Conservation (phyloP, 2,113 vertebrate genomes). For the Cyprinodon brontotheroides region DNA sequence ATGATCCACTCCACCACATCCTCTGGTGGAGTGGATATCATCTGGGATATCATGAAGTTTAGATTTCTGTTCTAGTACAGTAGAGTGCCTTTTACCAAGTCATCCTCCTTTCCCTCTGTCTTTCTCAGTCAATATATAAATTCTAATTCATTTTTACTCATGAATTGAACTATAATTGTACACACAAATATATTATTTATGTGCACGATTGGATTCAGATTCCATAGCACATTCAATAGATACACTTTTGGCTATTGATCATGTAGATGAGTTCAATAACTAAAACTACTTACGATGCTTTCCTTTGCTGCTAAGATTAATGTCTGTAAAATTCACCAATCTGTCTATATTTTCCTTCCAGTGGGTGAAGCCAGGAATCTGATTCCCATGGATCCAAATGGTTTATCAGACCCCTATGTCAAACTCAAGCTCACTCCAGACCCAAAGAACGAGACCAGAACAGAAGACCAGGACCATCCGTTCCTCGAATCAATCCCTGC, state of each 20-base stretch:
- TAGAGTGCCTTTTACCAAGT: constrained; percentile 23
- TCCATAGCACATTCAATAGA: too few species aligned
- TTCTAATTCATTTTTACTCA: too few species aligned
- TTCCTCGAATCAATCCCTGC: constrained; percentile 91
- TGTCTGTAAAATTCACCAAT: neutral
- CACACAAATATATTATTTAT: too few species aligned
- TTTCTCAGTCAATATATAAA: constrained; percentile 8
- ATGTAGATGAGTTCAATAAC: too few species aligned
- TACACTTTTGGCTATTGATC: too few species aligned
- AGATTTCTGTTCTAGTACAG: constrained; percentile 17
- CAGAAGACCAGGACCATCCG: constrained; percentile 97
- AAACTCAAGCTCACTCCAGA: constrained; percentile 98
- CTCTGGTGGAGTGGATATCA: too few species aligned
- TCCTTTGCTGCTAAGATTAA: too few species aligned
- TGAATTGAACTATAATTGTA: too few species aligned
- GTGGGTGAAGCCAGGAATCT: constrained; percentile 95
- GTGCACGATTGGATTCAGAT: too few species aligned
- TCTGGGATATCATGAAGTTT: neutral
- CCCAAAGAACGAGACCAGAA: constrained; percentile 96
- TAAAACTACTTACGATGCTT: too few species aligned
- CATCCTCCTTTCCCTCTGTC: neutral
- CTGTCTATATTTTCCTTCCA: constrained; percentile 44
- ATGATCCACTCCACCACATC: too few species aligned
- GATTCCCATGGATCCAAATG: constrained; percentile 98
- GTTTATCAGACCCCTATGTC: constrained; percentile 94